These are phyloP conservation scores for Micrasema minimum DNA, from an alignment of 1,140 invertebrate species.

Conservation along the genomic window DNA sequence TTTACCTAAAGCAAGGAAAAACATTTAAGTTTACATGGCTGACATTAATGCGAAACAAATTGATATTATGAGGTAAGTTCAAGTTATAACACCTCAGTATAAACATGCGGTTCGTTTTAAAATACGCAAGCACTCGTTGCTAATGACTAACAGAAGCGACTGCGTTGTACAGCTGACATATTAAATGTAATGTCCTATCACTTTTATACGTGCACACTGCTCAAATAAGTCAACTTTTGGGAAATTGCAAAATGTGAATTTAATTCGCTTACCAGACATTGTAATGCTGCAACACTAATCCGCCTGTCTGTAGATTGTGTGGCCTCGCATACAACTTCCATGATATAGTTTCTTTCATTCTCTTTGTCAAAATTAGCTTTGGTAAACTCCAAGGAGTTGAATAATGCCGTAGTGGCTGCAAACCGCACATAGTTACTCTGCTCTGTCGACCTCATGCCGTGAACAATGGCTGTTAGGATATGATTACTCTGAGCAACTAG, in stretches of 20 bases:
- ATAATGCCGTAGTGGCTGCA: conserved; percentile 95
- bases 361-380: conserved; percentile 98
- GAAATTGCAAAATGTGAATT: too few relatives aligned
- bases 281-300: conserved; percentile 94
- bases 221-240: too few relatives aligned
- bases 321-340: conserved; percentile 98
- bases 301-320: conserved; percentile 87
- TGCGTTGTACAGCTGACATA: too few relatives aligned
- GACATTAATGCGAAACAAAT: too few relatives aligned
- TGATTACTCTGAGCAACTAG: conserved; percentile 92
- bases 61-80: too few relatives aligned
- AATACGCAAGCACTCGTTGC: too few relatives aligned
- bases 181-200: too few relatives aligned
- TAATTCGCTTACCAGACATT: conserved; percentile 93
- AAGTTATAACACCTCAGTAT: too few relatives aligned
- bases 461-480: conserved; percentile 98
- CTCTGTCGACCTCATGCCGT: conserved; percentile 92
- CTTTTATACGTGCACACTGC: too few relatives aligned
- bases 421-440: conserved; percentile 87
- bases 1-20: conserved; percentile 69
- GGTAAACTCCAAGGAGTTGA: conserved; percentile 99
- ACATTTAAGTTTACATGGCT: neutral
- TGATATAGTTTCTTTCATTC: conserved; percentile 97
- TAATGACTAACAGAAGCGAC: too few relatives aligned
- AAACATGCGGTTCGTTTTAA: too few relatives aligned